Evolutionary conservation across 2,797 vertebrate species (phyloP).

Genomic region (Esox lucius): DNA sequence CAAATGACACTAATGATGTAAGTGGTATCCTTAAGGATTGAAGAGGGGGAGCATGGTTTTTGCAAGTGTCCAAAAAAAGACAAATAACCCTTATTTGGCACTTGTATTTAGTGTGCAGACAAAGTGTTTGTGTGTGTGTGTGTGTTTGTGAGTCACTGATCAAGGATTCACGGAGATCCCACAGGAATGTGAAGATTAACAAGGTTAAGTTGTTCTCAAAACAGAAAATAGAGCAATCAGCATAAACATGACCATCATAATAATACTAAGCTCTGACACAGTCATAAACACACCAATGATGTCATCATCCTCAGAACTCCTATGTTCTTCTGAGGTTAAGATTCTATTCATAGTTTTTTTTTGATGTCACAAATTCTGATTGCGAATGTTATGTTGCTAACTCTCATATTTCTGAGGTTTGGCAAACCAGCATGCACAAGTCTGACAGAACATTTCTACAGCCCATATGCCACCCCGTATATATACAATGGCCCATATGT

Average conservation of each 20-base stretch:
- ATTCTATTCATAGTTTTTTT: conserved; percentile 28
- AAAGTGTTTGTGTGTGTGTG: background rate
- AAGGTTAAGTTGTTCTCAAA: conserved; percentile 55
- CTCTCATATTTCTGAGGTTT: too few relatives aligned
- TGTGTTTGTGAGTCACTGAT: conserved; percentile 12
- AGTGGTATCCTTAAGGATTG: too few relatives aligned
- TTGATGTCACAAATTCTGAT: too few relatives aligned
- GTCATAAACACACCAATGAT: conserved; percentile 33
- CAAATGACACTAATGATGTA: too few relatives aligned
- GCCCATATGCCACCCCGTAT: too few relatives aligned
- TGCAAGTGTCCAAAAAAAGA: too few relatives aligned
- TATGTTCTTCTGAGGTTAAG: conserved; percentile 32
- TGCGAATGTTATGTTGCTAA: too few relatives aligned
- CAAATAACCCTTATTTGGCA: too few relatives aligned
- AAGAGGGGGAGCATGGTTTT: too few relatives aligned
- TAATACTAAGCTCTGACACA: conserved; percentile 12
- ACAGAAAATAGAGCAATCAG: conserved; percentile 26
- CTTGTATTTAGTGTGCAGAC: background rate
- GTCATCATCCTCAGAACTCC: conserved; percentile 18
- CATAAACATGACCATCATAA: conserved; percentile 29
- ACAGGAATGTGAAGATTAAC: conserved; percentile 45
- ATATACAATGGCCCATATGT: too few relatives aligned
- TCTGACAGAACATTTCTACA: too few relatives aligned
- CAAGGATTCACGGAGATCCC: conserved; percentile 29
- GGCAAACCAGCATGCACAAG: too few relatives aligned